phyloP scores from a whole-genome alignment of 2,113 vertebrate species.

The Ancistrus triradiatus region DNA sequence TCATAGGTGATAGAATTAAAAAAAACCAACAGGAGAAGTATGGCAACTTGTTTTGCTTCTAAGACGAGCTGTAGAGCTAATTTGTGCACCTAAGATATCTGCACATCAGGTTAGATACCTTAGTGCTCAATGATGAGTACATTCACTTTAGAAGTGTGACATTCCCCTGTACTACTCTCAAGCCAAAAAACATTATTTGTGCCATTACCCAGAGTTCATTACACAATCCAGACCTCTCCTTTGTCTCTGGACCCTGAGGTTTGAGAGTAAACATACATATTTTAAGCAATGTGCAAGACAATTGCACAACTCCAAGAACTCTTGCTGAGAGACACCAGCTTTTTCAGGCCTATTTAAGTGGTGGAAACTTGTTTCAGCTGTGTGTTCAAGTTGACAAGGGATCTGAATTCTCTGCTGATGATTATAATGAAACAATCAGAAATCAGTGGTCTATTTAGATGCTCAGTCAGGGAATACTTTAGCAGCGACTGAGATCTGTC shows the following conservation, averaged over 20 bases:
- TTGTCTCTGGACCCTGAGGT: too few relatives aligned
- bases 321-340: background rate
- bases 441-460: too few relatives aligned
- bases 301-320: conserved; percentile 4
- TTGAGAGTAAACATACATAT: background rate
- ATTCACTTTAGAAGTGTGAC: too few relatives aligned
- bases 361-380: background rate
- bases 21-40: too few relatives aligned
- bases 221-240: background rate
- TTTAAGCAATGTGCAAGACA: conserved; percentile 4
- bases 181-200: too few relatives aligned
- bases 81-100: background rate
- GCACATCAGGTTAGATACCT: background rate
- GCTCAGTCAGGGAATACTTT: too few relatives aligned
- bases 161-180: background rate
- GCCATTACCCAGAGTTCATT: background rate
- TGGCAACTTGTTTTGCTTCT: background rate
- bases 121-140: background rate
- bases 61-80: background rate
- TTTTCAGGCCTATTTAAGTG: background rate
- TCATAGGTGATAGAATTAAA: too few relatives aligned
- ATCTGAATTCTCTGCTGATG: background rate
- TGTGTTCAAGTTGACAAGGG: background rate
- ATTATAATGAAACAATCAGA: too few relatives aligned
- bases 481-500: too few relatives aligned